Evolutionary conservation across 2,113 vertebrate species (phyloP).

Genomic region (Leptobrachium leishanense): DNA sequence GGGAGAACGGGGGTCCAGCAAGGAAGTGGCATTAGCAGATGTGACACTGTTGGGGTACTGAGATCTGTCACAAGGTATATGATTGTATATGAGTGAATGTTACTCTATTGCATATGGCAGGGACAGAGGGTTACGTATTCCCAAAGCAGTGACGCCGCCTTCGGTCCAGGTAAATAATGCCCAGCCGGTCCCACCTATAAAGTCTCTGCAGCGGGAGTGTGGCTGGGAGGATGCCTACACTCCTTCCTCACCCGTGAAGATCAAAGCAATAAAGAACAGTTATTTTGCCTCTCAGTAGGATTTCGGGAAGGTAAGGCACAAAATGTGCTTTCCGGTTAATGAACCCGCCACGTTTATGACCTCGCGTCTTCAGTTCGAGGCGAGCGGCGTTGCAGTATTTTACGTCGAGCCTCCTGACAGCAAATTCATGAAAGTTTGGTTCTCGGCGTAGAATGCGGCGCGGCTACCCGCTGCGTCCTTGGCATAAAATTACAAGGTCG

Average conservation of each 20-base stretch:
- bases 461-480: not conserved
- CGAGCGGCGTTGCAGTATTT: slow-evolving; percentile 18
- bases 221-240: not conserved
- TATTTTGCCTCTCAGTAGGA: slow-evolving; percentile 46
- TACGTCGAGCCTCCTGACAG: not conserved
- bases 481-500: not conserved
- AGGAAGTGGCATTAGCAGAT: too few species aligned
- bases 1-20: too few species aligned
- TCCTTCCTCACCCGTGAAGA: slow-evolving; percentile 53
- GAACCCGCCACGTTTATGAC: slow-evolving; percentile 49
- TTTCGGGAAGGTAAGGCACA: slow-evolving; percentile 33
- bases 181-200: not conserved
- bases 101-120: too few species aligned
- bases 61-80: too few species aligned
- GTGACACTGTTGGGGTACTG: too few species aligned
- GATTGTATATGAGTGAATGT: too few species aligned
- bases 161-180: not conserved
- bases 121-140: too few species aligned
- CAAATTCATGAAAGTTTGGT: not conserved
- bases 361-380: slow-evolving; percentile 21
- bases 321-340: slow-evolving; percentile 55
- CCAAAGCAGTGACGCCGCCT: too few species aligned
- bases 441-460: not conserved
- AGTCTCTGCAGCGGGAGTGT: not conserved
- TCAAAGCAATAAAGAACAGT: slow-evolving; percentile 48